Percentiles rank a stretch among this genome's conserved stretches.
Evolutionary conservation across 1,140 invertebrate species (phyloP).

Genomic region (Bombyx mori): ASM3026992v2 NC_085131.1:2972501-2973000

Average conservation of each 20-base stretch:
- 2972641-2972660: slow-evolving; percentile 17
- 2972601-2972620: slow-evolving; percentile 53
- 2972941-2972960: slow-evolving; percentile 53
- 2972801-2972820: slow-evolving; percentile 69
- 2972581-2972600: slow-evolving; percentile 50
- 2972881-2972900: slow-evolving; percentile 56
- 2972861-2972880: slow-evolving; percentile 59
- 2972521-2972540: slow-evolving; percentile 3
- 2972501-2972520: slow-evolving; percentile 1
- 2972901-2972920: slow-evolving; percentile 52
- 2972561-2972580: slow-evolving; percentile 43
- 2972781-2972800: slow-evolving; percentile 64
- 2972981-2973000: slow-evolving; percentile 67
- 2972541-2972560: slow-evolving; percentile 15
- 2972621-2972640: slow-evolving; percentile 46
- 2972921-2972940: slow-evolving; percentile 63
- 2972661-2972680: background rate
- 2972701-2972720: slow-evolving; percentile 13
- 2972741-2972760: slow-evolving; percentile 10
- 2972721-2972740: slow-evolving; percentile 13
- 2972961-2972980: slow-evolving; percentile 59
- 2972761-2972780: slow-evolving; percentile 31
- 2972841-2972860: slow-evolving; percentile 57
- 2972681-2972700: slow-evolving; percentile 10
- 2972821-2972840: slow-evolving; percentile 68